Evolutionary conservation across 2,888 invertebrate genomes (phyloP), one percentile per base, ranked within the genome.

Genomic region (Neuroscelio doddi): DNA sequence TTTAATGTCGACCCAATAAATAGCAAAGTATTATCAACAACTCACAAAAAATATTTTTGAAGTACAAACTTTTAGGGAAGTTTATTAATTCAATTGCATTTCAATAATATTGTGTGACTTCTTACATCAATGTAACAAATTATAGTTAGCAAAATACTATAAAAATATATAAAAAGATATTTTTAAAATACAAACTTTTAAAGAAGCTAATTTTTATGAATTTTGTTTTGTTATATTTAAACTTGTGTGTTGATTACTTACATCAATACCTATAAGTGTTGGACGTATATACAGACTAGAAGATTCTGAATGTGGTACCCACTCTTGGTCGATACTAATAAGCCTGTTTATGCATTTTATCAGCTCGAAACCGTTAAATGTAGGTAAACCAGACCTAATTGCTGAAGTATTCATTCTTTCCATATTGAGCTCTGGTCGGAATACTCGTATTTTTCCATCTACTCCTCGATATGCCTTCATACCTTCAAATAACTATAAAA

Each of bases 351-450:
- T 86, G 80, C 97, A 95, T 77, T 92, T 89, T 52, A 96, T 89
- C 68, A 98, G 86, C 85, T 99, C 97, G 3, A 90, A 87, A 0
- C 92, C 90, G 80, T 95, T 93, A 85, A 99, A 99, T 47, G 89
- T 90, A 12, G 99, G 98, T 64, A 99, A 86, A 16, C 95, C 93
- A 9, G 94, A 90, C 73, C 97, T 88, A 71, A 89, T 85, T 0
- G 98, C 96, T 1, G 97, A 93, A 55, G 88, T 81, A 78, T 94
- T 92, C 95, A 99, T 95, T 71, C 99, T 88, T 61, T 90, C 90
- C 94, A 98, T 96, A 85, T 99, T 99, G 82, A 96, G 87, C 51
- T 97, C 93, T 0, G 98, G 98, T 46, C 99, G 91, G 86, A 99
- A 99, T 78, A 99, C 86, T 72, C 98, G 89, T 71, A 99, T 94